These are phyloP conservation scores for Neopipo cinnamomea DNA, from an alignment of 2,113 vertebrate genomes.

Conservation along the genomic window DNA sequence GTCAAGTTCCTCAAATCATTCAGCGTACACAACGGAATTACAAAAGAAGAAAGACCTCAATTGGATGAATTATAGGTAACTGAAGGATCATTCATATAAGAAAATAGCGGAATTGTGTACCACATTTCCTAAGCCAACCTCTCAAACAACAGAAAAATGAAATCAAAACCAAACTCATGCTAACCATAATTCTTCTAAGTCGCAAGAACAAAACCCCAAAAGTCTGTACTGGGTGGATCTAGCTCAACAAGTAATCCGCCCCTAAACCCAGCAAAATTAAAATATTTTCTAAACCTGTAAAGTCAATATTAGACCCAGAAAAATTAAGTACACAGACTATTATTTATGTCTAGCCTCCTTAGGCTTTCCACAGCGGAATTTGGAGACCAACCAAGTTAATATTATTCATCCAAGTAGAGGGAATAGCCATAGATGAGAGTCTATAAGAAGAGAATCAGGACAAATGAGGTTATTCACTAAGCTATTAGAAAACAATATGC, in stretches of 20 bases:
- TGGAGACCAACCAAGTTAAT: conserved; percentile 38
- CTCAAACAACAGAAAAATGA: neutral
- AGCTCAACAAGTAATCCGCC: neutral
- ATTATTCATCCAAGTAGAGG: conserved; percentile 47
- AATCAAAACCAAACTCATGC: neutral
- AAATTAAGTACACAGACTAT: neutral
- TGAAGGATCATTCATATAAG: neutral
- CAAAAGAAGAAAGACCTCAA: neutral
- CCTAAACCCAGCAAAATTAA: neutral
- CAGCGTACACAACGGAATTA: neutral
- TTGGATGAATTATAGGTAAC: neutral
- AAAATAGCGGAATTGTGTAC: neutral
- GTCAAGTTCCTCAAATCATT: neutral
- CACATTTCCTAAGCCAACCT: neutral
- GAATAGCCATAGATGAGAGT: conserved; percentile 25
- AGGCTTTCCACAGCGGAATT: conserved; percentile 23
- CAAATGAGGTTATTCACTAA: conserved; percentile 39
- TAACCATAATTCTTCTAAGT: neutral
- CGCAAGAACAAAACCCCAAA: neutral
- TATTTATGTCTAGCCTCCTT: neutral
- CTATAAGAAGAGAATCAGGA: conserved; percentile 44
- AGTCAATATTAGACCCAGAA: neutral
- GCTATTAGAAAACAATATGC: neutral
- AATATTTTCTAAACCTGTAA: neutral
- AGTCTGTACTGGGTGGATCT: neutral